phyloP scores from a whole-genome alignment of 2,797 vertebrate genomes.

The Crax fasciolata region DNA sequence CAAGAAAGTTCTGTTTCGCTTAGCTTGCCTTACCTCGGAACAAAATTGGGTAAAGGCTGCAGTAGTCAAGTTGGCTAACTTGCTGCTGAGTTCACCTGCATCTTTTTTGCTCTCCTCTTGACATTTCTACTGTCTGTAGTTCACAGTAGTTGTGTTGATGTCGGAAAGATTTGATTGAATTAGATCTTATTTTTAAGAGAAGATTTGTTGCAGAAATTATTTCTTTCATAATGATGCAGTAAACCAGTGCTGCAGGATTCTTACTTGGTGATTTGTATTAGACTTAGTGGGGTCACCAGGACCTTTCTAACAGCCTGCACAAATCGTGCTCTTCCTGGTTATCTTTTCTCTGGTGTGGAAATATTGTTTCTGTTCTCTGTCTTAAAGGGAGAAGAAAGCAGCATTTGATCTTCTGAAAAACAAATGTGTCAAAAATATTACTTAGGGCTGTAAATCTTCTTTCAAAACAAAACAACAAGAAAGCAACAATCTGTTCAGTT shows the following conservation, averaged over 20 bases:
- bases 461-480: too few species aligned
- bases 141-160: background rate
- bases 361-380: background rate
- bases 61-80: background rate
- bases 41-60: background rate
- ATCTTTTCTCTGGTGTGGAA: background rate
- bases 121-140: background rate
- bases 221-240: background rate
- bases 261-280: background rate
- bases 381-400: background rate
- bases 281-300: background rate
- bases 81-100: background rate
- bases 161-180: background rate
- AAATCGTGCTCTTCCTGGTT: background rate
- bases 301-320: background rate
- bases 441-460: background rate
- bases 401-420: background rate
- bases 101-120: background rate
- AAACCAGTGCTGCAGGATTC: background rate
- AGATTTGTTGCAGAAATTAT: background rate
- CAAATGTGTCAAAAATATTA: background rate
- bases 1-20: background rate
- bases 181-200: background rate
- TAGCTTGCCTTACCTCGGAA: background rate
- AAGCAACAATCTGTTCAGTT: background rate